Evolutionary conservation across 2,797 vertebrate genomes (phyloP).

Genomic region (Semaprochilodus insignis): DNA sequence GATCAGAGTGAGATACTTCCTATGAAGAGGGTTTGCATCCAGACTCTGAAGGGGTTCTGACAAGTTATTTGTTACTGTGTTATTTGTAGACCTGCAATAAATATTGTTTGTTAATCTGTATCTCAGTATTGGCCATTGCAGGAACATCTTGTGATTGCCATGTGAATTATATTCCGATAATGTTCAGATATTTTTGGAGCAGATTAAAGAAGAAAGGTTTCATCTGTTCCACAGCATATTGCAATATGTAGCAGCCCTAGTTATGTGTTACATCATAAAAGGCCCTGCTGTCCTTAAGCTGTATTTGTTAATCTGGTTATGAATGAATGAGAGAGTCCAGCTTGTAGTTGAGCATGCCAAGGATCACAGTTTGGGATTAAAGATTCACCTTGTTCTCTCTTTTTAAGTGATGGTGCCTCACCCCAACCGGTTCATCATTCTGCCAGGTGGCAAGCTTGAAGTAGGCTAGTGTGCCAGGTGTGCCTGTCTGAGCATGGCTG

Average conservation of each 20-base stretch:
- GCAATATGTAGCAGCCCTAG: neutral
- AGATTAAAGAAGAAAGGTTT: neutral
- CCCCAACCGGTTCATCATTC: neutral
- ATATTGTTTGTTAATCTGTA: neutral
- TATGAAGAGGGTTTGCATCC: neutral
- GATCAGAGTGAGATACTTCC: neutral
- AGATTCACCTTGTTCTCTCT: neutral
- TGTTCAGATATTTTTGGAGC: too few species aligned
- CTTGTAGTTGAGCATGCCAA: too few species aligned
- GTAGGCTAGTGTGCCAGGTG: neutral
- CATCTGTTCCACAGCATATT: neutral
- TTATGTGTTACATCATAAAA: neutral
- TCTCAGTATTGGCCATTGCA: neutral
- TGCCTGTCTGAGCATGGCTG: neutral
- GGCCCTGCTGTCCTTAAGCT: neutral
- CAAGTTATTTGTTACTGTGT: neutral
- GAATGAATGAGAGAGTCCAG: neutral
- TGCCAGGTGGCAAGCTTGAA: conserved; percentile 29
- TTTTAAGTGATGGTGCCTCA: neutral
- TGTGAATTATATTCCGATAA: too few species aligned
- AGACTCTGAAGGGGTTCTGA: neutral
- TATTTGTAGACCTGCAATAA: neutral
- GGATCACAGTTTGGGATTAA: conserved; percentile 17
- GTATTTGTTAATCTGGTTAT: neutral
- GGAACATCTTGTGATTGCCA: too few species aligned